A percentile compares a stretch with the other conserved stretches of the same genome.
phyloP scores from a whole-genome alignment of 2,888 invertebrate species.

The Anticlea derivata region DNA sequence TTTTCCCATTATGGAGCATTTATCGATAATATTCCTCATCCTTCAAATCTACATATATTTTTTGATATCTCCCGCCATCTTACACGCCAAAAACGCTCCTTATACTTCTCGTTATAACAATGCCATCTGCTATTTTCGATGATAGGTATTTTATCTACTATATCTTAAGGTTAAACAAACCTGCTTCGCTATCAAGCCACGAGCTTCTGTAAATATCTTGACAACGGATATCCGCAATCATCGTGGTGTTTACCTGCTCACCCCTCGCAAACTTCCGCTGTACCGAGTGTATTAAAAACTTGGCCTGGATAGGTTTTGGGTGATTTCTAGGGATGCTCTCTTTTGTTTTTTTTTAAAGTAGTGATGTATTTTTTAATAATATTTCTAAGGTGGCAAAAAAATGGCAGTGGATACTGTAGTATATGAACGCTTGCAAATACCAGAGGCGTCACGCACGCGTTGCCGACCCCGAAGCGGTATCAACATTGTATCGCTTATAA shows the following conservation, averaged over 20 bases:
- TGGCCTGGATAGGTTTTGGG: conserved; percentile 30
- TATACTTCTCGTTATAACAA: conserved; percentile 4
- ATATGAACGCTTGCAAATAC: too few relatives aligned
- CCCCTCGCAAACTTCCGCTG: conserved; percentile 21
- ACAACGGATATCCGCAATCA: conserved; percentile 46
- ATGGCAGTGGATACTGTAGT: too few relatives aligned
- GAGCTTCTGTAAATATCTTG: conserved; percentile 46
- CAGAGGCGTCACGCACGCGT: too few relatives aligned
- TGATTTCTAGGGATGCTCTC: conserved; percentile 5
- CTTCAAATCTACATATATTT: too few relatives aligned
- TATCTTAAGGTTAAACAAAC: conserved; percentile 31
- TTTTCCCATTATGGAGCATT: too few relatives aligned
- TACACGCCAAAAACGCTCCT: too few relatives aligned
- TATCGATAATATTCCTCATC: too few relatives aligned
- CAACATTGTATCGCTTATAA: too few relatives aligned
- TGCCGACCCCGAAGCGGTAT: too few relatives aligned
- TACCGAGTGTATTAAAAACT: conserved; percentile 31
- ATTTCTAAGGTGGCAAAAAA: too few relatives aligned
- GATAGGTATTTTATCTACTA: not conserved
- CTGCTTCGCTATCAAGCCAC: conserved; percentile 25
- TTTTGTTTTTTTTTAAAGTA: conserved; percentile 1
- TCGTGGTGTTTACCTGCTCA: conserved; percentile 41
- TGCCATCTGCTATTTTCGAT: not conserved
- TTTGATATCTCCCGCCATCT: too few relatives aligned
- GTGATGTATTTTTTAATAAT: too few relatives aligned